Evolutionary conservation across 2,797 vertebrate species (phyloP), one percentile per base, ranked within the genome.

Genomic region (Odontamblyopus rebecca): DNA sequence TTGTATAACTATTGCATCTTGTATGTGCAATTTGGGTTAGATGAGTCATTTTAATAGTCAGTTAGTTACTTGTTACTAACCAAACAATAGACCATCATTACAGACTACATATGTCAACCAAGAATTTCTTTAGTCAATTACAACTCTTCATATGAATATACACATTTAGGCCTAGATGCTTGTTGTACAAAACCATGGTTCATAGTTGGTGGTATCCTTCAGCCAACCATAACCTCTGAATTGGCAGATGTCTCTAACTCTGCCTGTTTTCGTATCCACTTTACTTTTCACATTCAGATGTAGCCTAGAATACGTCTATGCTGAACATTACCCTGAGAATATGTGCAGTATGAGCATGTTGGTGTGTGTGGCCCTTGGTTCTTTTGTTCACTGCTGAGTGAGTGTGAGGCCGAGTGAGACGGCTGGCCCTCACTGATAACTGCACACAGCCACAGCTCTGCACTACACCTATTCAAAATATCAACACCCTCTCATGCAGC

Each of bases 341-440:
- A 64, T 38, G 65, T 68, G 66, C 29, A 67, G 30, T 67, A 59
- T 0, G 29, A n/a, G 16, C 62, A 66, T 51, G 27, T 72, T n/a
- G 81, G 72, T 75, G 66, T 67, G 76, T 62, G 48, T 54, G 72
- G 44, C 77, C 78, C 67, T 67, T 59, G 2, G 19, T 76, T 87
- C 77, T 89, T 83, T 85, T 72, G 85, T 92, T 92, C 90, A 92
- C 84, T 50, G 86, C 83, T 90, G 90, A 91, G 82, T 90, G 91
- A 90, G 83, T 91, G 89, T 91, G 92, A 89, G 90, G 89, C 86
- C 83, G 88, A 89, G 91, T 91, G 92, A 93, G 89, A 92, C 91
- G 83, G 91, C 93, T 94, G 93, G 89, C 76, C 89, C 79, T 88
- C 83, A 67, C 92, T 93, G 93, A 94, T 94, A 94, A 94, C 90